Conservation (phyloP, 2,113 vertebrate genomes). For the human (Homo sapiens) region DNA sequence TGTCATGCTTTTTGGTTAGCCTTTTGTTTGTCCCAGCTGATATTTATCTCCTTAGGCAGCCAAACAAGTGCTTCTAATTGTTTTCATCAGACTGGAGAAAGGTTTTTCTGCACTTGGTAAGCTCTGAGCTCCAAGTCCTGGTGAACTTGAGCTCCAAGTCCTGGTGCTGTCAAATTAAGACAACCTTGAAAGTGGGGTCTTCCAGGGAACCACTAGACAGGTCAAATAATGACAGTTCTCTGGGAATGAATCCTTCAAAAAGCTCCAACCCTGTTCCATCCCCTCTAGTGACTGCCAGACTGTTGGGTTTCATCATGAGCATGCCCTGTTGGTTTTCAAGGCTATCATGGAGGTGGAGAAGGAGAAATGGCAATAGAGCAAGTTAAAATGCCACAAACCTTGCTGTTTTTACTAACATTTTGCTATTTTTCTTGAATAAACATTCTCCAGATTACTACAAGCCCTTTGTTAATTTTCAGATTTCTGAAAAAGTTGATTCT, state of each 20-base stretch:
- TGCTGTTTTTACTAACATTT: not conserved
- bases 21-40: not conserved
- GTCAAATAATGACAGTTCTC: conserved; percentile 6
- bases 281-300: not conserved
- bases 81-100: conserved; percentile 22
- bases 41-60: not conserved
- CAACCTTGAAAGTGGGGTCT: not conserved
- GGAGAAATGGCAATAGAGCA: not conserved
- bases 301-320: not conserved
- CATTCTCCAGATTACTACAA: not conserved
- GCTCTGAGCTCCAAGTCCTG: not conserved
- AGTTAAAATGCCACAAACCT: not conserved
- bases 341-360: not conserved
- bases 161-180: not conserved
- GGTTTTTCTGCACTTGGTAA: not conserved
- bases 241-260: not conserved
- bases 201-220: not conserved
- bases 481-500: not conserved
- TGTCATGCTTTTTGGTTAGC: not conserved
- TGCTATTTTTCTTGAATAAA: not conserved
- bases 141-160: not conserved
- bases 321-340: not conserved
- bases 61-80: not conserved
- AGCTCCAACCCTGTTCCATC: not conserved
- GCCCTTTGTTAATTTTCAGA: not conserved